Conservation (phyloP, 1,140 invertebrate species). For the Bombus cullumanus region DNA sequence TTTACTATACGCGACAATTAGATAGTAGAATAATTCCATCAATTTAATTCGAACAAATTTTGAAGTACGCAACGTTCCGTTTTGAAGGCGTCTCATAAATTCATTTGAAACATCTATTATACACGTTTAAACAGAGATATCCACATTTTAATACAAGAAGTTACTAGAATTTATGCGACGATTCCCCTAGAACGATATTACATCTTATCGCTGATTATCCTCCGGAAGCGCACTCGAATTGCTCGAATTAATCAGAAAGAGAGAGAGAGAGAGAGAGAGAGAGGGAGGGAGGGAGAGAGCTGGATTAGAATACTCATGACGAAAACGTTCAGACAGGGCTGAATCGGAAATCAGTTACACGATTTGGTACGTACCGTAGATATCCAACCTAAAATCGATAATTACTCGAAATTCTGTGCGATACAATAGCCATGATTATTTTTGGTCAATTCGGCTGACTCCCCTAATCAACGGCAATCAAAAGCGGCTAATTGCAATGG, state of each 20-base stretch:
- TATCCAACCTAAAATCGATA: not conserved
- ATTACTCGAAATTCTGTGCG: not conserved
- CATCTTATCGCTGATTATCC: not conserved
- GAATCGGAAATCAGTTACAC: conserved; percentile 11
- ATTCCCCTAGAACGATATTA: not conserved
- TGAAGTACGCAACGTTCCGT: not conserved
- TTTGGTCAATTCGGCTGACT: not conserved
- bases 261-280: too few relatives aligned
- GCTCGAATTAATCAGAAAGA: conserved; percentile 5
- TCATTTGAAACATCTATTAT: not conserved
- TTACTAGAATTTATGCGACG: not conserved
- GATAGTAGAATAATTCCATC: not conserved
- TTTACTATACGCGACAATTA: too few relatives aligned
- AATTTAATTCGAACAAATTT: not conserved
- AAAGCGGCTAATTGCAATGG: conserved; percentile 26
- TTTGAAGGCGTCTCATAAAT: too few relatives aligned
- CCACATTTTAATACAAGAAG: not conserved
- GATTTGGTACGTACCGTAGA: not conserved
- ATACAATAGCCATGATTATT: not conserved
- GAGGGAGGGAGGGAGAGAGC: too few relatives aligned
- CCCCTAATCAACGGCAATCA: conserved; percentile 30
- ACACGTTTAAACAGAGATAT: too few relatives aligned
- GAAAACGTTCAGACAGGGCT: not conserved
- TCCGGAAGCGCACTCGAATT: not conserved
- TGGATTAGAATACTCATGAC: not conserved